phyloP scores from a whole-genome alignment of 1,140 invertebrate species.

The Pogonognathellus flavescens region DNA sequence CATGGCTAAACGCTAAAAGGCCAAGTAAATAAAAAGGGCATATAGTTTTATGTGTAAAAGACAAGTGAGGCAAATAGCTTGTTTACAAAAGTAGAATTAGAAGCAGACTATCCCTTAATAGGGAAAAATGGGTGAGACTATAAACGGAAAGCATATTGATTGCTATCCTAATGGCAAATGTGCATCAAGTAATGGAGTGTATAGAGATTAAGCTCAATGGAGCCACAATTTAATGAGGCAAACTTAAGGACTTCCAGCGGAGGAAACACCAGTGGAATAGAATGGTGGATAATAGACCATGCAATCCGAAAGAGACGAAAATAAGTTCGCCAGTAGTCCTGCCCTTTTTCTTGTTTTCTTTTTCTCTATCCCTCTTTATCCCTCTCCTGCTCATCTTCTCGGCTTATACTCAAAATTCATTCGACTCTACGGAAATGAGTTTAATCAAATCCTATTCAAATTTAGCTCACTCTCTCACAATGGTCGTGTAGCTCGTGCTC shows the following conservation, averaged over 20 bases:
- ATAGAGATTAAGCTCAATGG: conserved; percentile 44
- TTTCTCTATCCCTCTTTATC: conserved; percentile 7
- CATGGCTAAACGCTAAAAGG: conserved; percentile 16
- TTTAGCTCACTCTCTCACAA: conserved; percentile 2
- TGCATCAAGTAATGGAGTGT: conserved; percentile 48
- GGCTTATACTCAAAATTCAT: conserved; percentile 4
- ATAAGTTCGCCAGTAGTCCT: background rate
- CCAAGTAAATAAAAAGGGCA: conserved; percentile 32
- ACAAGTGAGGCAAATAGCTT: conserved; percentile 31
- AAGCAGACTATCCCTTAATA: conserved; percentile 31
- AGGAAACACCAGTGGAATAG: conserved; percentile 2
- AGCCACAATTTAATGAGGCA: conserved; percentile 48
- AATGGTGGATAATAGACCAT: background rate
- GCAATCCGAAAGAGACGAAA: conserved; percentile 5
- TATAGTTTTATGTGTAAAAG: background rate
- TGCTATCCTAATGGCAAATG: conserved; percentile 46
- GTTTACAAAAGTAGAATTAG: conserved; percentile 40
- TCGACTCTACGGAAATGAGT: conserved; percentile 26
- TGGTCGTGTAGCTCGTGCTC: background rate
- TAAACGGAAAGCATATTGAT: conserved; percentile 36
- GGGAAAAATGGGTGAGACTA: conserved; percentile 43
- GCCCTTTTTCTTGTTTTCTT: conserved; percentile 6
- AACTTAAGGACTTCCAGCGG: conserved; percentile 42
- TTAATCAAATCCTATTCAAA: conserved; percentile 27
- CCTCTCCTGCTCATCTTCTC: conserved; percentile 15